A percentile compares a stretch with the other conserved stretches of the same genome.
Evolutionary conservation across 2,888 invertebrate species (phyloP).

Genomic region (Scrobipalpa atriplicella): DNA sequence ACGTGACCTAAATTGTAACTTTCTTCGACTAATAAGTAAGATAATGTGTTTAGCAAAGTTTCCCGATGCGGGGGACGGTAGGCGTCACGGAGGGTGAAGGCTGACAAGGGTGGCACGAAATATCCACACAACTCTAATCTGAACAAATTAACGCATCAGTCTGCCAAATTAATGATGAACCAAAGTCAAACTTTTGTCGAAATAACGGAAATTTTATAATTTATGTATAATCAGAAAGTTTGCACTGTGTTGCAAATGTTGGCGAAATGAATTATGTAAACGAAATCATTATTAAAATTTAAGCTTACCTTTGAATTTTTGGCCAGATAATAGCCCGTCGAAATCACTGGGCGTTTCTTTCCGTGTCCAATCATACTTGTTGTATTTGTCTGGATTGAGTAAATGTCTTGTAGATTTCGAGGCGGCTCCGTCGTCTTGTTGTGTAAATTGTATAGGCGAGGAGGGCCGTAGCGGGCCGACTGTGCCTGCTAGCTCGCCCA

Average conservation of each 20-base stretch:
- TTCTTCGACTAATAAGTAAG: slow-evolving; percentile 44
- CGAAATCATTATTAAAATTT: neutral
- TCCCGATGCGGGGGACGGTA: slow-evolving; percentile 37
- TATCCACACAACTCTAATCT: slow-evolving; percentile 45
- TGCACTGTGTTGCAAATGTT: neutral
- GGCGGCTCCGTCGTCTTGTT: slow-evolving; percentile 89
- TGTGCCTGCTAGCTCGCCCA: slow-evolving; percentile 87
- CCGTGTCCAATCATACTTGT: slow-evolving; percentile 83
- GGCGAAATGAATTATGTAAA: neutral
- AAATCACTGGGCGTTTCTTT: slow-evolving; percentile 79
- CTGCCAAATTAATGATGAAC: slow-evolving; percentile 15
- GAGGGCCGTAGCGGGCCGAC: slow-evolving; percentile 90
- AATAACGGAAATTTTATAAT: slow-evolving; percentile 15
- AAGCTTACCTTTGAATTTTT: slow-evolving; percentile 70
- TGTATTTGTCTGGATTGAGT: slow-evolving; percentile 86
- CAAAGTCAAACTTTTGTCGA: neutral
- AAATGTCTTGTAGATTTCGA: slow-evolving; percentile 92
- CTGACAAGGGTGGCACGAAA: slow-evolving; percentile 43
- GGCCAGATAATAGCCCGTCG: slow-evolving; percentile 66
- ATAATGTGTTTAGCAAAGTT: slow-evolving; percentile 46
- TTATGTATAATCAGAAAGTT: neutral
- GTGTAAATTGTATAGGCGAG: slow-evolving; percentile 90
- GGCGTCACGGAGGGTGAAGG: slow-evolving; percentile 30
- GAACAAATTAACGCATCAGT: slow-evolving; percentile 41
- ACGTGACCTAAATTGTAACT: slow-evolving; percentile 35